phyloP scores from a whole-genome alignment of 2,888 invertebrate species.

The Drosophila falleni region DNA sequence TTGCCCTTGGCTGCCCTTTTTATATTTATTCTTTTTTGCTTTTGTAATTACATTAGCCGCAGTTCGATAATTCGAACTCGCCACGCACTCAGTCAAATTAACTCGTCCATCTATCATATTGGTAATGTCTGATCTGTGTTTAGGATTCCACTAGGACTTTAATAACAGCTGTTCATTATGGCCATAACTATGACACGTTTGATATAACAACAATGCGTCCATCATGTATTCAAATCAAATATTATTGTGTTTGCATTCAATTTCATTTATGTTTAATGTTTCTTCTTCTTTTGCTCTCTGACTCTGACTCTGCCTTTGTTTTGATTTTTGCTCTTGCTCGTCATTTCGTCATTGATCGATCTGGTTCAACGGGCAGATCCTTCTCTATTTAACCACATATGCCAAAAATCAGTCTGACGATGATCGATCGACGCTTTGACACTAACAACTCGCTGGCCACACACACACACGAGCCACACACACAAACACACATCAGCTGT shows the following conservation, averaged over 20 bases:
- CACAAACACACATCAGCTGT: not conserved
- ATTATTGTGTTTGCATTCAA: constrained; percentile 34
- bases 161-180: constrained; percentile 58
- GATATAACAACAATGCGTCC: constrained; percentile 45
- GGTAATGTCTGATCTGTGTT: constrained; percentile 40
- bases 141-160: constrained; percentile 31
- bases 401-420: constrained; percentile 62
- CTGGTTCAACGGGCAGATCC: constrained; percentile 27
- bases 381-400: constrained; percentile 59
- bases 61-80: constrained; percentile 71
- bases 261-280: constrained; percentile 22
- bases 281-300: too few relatives aligned
- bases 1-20: constrained; percentile 44
- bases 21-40: constrained; percentile 15
- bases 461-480: constrained; percentile 7
- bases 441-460: constrained; percentile 40
- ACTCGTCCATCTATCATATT: constrained; percentile 71
- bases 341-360: constrained; percentile 58
- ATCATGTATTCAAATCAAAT: constrained; percentile 54
- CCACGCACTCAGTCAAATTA: constrained; percentile 81
- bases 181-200: constrained; percentile 49
- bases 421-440: constrained; percentile 63
- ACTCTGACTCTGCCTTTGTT: not conserved
- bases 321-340: constrained; percentile 26
- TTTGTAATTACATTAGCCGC: constrained; percentile 82